phyloP scores from a whole-genome alignment of 2,888 invertebrate genomes.

The Cheilosia impressa region DNA sequence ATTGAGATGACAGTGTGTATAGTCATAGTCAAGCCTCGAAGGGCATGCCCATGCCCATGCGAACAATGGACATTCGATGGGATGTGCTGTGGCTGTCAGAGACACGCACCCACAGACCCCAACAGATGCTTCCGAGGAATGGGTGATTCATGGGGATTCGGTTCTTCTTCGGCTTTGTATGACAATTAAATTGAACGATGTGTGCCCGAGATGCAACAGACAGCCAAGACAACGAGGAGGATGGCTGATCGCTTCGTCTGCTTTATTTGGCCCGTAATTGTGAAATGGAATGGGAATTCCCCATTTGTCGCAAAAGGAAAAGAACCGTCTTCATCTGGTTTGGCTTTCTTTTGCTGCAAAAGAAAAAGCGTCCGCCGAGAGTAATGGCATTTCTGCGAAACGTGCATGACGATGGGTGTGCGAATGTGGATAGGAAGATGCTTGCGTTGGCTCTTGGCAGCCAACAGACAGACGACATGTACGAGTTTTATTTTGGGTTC shows the following conservation, averaged over 20 bases:
- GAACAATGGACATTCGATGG: constrained; percentile 14
- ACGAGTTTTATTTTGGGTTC: neutral
- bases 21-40: constrained; percentile 18
- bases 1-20: constrained; percentile 54
- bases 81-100: constrained; percentile 5
- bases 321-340: constrained; percentile 3
- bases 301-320: constrained; percentile 30
- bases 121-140: constrained; percentile 56
- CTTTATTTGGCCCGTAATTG: constrained; percentile 43
- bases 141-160: constrained; percentile 60
- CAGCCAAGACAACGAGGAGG: constrained; percentile 27
- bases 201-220: constrained; percentile 21
- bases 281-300: constrained; percentile 57
- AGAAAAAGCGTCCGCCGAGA: constrained; percentile 27
- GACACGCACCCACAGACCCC: constrained; percentile 1
- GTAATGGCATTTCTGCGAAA: constrained; percentile 68
- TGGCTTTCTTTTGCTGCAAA: neutral
- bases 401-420: neutral
- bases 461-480: neutral
- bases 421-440: constrained; percentile 12
- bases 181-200: constrained; percentile 67
- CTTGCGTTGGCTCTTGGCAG: constrained; percentile 1
- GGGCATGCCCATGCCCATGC: constrained; percentile 26
- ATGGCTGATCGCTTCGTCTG: constrained; percentile 28
- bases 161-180: constrained; percentile 43